These are phyloP conservation scores for Hyperopisus bebe DNA, from an alignment of 2,113 vertebrate species.

Conservation along the genomic window DNA sequence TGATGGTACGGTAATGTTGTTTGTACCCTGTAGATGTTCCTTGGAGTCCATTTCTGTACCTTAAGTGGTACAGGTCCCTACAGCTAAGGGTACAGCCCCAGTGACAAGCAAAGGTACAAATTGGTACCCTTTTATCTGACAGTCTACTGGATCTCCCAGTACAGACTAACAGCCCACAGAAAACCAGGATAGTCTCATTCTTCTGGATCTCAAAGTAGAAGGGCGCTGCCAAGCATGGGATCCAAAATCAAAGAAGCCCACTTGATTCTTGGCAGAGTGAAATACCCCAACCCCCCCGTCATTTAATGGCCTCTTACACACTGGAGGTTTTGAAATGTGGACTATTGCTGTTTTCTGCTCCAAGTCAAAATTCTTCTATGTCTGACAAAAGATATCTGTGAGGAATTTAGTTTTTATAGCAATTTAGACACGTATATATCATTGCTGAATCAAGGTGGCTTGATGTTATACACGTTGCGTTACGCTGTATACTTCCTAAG, in stretches of 20 bases:
- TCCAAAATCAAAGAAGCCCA: conserved; percentile 5
- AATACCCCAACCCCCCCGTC: background rate
- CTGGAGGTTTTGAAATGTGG: background rate
- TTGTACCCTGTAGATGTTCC: background rate
- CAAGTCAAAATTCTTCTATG: background rate
- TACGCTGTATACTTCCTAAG: background rate
- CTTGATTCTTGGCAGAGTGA: conserved; percentile 11
- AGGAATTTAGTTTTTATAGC: background rate
- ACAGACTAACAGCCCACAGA: background rate
- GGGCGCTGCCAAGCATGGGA: background rate
- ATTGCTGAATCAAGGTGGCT: background rate
- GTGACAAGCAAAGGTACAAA: background rate
- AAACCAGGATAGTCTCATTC: background rate
- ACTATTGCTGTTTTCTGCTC: background rate
- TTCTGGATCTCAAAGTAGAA: background rate
- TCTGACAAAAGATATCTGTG: background rate
- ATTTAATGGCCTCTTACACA: conserved; percentile 5
- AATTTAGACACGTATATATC: background rate
- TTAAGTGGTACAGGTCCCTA: background rate
- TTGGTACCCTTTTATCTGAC: background rate
- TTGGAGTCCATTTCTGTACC: background rate
- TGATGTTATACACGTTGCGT: background rate
- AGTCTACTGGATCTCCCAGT: background rate
- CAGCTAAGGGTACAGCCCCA: background rate
- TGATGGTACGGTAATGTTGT: background rate